A percentile compares a stretch with the other conserved stretches of the same genome.
Evolutionary conservation across 2,797 vertebrate species (phyloP).

Genomic region (Tapera naevia): DNA sequence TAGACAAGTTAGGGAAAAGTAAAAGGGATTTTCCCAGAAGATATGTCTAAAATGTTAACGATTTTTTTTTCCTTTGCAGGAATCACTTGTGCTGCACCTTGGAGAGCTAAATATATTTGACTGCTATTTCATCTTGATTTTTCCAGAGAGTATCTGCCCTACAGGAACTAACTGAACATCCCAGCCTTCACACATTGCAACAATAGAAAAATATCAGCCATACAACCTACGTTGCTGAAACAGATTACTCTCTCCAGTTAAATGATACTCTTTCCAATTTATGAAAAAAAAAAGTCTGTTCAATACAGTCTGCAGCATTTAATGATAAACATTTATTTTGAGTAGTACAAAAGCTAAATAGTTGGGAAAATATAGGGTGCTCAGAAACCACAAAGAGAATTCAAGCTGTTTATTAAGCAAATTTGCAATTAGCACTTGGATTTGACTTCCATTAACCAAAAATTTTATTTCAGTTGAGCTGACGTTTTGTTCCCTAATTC

Average conservation of each 20-base stretch:
- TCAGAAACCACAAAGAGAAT: neutral
- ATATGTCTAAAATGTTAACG: neutral
- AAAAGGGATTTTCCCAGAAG: neutral
- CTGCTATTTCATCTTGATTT: constrained; percentile 60
- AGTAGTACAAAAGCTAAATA: neutral
- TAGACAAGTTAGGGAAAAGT: neutral
- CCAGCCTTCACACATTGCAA: constrained; percentile 56
- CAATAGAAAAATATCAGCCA: constrained; percentile 43
- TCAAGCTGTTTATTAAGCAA: constrained; percentile 12
- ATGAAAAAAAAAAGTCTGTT: neutral
- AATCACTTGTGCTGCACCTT: neutral
- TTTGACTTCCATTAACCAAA: neutral
- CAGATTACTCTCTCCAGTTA: constrained; percentile 24
- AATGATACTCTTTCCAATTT: constrained; percentile 22
- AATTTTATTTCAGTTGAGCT: neutral
- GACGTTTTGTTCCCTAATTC: neutral
- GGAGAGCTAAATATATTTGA: constrained; percentile 23
- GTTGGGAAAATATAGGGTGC: neutral
- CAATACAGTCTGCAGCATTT: constrained; percentile 5
- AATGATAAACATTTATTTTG: neutral
- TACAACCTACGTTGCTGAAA: constrained; percentile 22
- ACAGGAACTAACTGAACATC: constrained; percentile 64
- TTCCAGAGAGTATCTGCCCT: constrained; percentile 48
- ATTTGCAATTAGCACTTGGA: constrained; percentile 43
- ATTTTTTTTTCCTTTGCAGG: neutral